Evolutionary conservation across 2,888 invertebrate genomes (phyloP).

Genomic region (Amphipoea lucens): DNA sequence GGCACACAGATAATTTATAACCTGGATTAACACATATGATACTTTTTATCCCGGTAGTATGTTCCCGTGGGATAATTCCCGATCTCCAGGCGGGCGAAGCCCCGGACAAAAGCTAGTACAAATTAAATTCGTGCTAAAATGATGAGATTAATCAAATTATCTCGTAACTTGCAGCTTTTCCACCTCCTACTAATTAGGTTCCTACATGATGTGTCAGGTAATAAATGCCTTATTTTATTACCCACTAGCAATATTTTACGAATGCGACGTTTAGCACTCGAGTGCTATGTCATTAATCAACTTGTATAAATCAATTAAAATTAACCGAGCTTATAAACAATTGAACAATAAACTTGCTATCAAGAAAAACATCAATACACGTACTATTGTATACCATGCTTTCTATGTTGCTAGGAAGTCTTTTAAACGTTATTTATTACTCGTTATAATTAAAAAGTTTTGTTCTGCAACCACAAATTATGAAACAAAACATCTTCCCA

Average conservation of each 20-base stretch:
- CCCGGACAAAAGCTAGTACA: background rate
- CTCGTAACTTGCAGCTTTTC: background rate
- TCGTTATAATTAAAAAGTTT: conserved; percentile 16
- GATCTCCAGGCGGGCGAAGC: no score
- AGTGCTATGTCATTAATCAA: conserved; percentile 19
- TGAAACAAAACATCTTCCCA: conserved; percentile 13
- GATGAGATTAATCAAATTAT: background rate
- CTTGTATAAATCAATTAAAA: conserved; percentile 45
- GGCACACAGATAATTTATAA: background rate
- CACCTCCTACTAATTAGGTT: background rate
- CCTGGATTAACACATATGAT: background rate
- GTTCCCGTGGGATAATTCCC: background rate
- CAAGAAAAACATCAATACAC: conserved; percentile 26
- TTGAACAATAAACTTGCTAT: conserved; percentile 45
- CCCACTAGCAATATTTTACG: conserved; percentile 11
- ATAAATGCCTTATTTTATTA: conserved; percentile 34
- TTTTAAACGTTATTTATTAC: conserved; percentile 25
- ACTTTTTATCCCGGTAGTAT: background rate
- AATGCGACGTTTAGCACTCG: conserved; percentile 24
- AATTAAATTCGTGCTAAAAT: background rate
- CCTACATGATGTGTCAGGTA: background rate
- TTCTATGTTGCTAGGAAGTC: conserved; percentile 29
- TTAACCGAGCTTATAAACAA: conserved; percentile 37
- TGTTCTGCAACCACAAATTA: background rate
- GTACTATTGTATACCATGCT: conserved; percentile 19